phyloP scores from a whole-genome alignment of 2,797 vertebrate species.

The Betta splendens region DNA sequence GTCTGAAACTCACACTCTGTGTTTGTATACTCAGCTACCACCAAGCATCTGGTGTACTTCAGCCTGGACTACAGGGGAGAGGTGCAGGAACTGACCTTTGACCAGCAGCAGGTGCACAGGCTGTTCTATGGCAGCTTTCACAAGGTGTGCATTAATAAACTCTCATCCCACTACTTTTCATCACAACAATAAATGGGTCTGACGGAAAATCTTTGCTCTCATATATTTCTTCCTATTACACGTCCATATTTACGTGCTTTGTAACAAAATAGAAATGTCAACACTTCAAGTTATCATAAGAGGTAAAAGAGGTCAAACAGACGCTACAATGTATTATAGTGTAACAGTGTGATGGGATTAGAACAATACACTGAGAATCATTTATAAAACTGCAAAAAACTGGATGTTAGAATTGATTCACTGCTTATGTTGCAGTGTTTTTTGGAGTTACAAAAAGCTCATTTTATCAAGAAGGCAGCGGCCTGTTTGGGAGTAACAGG shows the following conservation, averaged over 20 bases:
- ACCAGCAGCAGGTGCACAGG: slow-evolving; percentile 87
- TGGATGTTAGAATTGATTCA: no score
- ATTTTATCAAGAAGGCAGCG: no score
- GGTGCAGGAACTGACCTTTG: slow-evolving; percentile 90
- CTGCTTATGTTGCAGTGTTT: no score
- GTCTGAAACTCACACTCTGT: background rate
- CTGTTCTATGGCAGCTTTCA: slow-evolving; percentile 97
- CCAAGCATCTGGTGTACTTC: slow-evolving; percentile 90
- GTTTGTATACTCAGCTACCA: slow-evolving; percentile 77
- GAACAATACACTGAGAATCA: no score
- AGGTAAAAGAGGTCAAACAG: no score
- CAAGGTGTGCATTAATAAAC: slow-evolving; percentile 81
- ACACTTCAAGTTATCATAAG: no score
- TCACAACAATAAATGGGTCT: background rate
- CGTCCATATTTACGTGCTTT: background rate
- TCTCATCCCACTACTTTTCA: background rate
- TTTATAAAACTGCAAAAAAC: no score
- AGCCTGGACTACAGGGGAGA: slow-evolving; percentile 89
- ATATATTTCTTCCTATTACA: background rate
- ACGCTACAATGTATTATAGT: no score
- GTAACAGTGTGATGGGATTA: no score
- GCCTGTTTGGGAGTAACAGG: no score
- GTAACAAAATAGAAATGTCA: background rate
- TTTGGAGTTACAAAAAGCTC: no score
- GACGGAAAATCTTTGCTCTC: no score